Base-by-base conservation (phyloP, 2,797 vertebrate species). In the Channallabes apus region DNA sequence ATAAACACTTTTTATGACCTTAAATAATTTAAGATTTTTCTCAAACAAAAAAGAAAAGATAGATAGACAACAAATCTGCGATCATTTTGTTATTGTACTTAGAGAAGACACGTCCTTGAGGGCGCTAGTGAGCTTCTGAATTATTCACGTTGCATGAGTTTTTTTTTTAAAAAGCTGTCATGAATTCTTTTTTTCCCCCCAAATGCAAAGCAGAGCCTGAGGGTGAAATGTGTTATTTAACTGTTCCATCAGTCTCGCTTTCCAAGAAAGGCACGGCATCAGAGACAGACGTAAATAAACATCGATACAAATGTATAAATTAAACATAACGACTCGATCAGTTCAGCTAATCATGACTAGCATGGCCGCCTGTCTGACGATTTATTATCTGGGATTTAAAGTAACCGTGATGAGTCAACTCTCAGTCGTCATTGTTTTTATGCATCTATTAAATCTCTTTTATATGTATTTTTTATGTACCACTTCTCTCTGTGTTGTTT, bases 81-180 rank as follows among this genome's bases (percentile, higher is more conserved):
- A 87, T 82, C 86, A 80, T 89, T 46, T 38, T 83, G 64, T 85
- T 35, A 27, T 84, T 68, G 32, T 64, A 41, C 68, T 65, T n/a
- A 77, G 61, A 35, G 24, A 32, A 38, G 64, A 20, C 11, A 75
- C 56, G 77, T 87, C 84, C 88, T 87, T 87, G 88, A 82, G 82
- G 72, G 62, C 78, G 32, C 29, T 68, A 59, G 72, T 67, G 82
- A 75, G 82, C 72, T 38, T 54, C 38, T 88, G 17, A 87, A 85
- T 87, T 78, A 84, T 87, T 77, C 84, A 85, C 58, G 54, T 75
- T 24, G 17, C 51, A 20, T 24, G 1, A 18, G 56, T 59, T 80
- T 35, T 83, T 77, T 81, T 38, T 72, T n/a, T 35, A 3, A 8
- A 73, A 64, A 80, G 35, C 61, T 20, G 27, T 80, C 62, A 51